phyloP scores from a whole-genome alignment of 2,888 invertebrate genomes.

The Aphodius granarius region DNA sequence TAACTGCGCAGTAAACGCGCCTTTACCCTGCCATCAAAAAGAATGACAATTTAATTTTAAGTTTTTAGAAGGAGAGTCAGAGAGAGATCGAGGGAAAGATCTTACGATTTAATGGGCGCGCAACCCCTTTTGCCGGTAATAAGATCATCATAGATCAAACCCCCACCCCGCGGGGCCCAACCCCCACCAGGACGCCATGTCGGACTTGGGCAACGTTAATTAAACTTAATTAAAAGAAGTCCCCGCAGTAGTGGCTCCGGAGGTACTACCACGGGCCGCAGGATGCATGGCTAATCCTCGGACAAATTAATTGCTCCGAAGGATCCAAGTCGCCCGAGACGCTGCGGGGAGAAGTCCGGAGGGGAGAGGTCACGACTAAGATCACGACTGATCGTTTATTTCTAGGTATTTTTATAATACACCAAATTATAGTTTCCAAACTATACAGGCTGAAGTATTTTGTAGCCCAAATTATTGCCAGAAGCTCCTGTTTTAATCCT shows the following conservation, averaged over 20 bases:
- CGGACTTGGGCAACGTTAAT: slow-evolving; percentile 57
- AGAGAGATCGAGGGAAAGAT: slow-evolving; percentile 10
- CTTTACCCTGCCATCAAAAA: slow-evolving; percentile 34
- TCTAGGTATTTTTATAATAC: too few species aligned
- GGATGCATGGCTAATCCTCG: slow-evolving; percentile 56
- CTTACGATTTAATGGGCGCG: slow-evolving; percentile 33
- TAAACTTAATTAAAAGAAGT: slow-evolving; percentile 58
- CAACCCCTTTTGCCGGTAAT: slow-evolving; percentile 38
- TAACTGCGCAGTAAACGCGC: slow-evolving; percentile 35
- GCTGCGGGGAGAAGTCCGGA: neutral
- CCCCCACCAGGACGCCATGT: slow-evolving; percentile 46
- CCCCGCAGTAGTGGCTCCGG: slow-evolving; percentile 34
- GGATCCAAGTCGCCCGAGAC: neutral
- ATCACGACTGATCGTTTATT: neutral
- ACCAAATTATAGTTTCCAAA: too few species aligned
- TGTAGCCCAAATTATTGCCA: too few species aligned
- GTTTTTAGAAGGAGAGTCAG: slow-evolving; percentile 27
- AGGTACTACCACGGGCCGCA: slow-evolving; percentile 33
- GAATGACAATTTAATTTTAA: slow-evolving; percentile 48
- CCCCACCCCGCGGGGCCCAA: slow-evolving; percentile 15
- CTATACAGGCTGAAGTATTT: too few species aligned
- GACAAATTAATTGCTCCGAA: slow-evolving; percentile 55
- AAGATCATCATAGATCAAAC: slow-evolving; percentile 47
- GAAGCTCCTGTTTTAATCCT: too few species aligned
- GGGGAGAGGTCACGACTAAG: neutral